phyloP scores from a whole-genome alignment of 2,797 vertebrate species.

The Danio tinwini region DNA sequence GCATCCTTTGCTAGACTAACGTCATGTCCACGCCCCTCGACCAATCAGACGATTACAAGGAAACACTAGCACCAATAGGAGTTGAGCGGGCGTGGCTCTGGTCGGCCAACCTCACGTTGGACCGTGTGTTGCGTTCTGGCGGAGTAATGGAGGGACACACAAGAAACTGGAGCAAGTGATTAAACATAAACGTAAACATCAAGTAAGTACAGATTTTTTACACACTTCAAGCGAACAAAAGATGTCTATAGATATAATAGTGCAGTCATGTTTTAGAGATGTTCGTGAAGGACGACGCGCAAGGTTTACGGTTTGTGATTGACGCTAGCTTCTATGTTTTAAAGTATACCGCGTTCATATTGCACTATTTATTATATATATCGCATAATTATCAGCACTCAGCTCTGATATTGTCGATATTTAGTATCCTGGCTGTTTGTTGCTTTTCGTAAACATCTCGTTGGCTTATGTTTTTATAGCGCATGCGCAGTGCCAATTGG shows the following conservation, averaged over 20 bases:
- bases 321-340: neutral
- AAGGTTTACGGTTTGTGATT: neutral
- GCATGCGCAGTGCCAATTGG: neutral
- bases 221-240: neutral
- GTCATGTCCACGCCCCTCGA: conserved; percentile 33
- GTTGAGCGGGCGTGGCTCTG: conserved; percentile 56
- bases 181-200: conserved; percentile 5
- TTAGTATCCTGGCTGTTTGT: neutral
- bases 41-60: conserved; percentile 22
- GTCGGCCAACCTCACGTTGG: conserved; percentile 73
- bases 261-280: neutral
- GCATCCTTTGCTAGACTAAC: neutral
- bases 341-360: neutral
- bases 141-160: conserved; percentile 15
- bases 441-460: neutral
- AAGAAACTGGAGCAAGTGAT: conserved; percentile 38
- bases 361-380: neutral
- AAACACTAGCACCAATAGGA: conserved; percentile 58
- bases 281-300: neutral
- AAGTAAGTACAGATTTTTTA: neutral
- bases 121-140: conserved; percentile 67
- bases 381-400: neutral
- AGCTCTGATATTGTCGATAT: neutral
- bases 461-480: neutral
- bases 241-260: too few species aligned